phyloP scores from a whole-genome alignment of 2,888 invertebrate genomes.

The Galeopsomyia nigrocyanea region DNA sequence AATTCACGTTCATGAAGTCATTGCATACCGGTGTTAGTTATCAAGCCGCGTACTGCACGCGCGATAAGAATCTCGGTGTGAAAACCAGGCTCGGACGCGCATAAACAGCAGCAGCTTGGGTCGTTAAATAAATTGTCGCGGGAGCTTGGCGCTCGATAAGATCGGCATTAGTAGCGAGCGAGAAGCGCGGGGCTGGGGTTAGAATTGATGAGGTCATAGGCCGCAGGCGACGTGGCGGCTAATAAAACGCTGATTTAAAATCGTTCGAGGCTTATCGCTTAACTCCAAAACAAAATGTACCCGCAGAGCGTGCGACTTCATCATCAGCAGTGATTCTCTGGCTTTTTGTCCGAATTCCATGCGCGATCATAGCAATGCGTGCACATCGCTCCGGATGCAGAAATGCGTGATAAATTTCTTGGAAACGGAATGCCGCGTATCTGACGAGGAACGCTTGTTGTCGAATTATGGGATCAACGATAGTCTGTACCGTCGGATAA shows the following conservation, averaged over 20 bases:
- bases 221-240: constrained; percentile 1
- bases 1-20: too few relatives aligned
- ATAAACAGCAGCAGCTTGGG: too few relatives aligned
- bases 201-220: constrained; percentile 10
- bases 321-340: too few relatives aligned
- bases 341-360: too few relatives aligned
- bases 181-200: background rate
- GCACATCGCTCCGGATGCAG: background rate
- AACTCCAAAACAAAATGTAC: background rate
- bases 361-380: too few relatives aligned
- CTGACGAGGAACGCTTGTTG: too few relatives aligned
- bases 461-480: too few relatives aligned
- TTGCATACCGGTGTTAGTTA: too few relatives aligned
- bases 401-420: constrained; percentile 13
- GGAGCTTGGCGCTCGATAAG: constrained; percentile 10
- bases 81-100: background rate
- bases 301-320: constrained; percentile 4
- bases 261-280: background rate
- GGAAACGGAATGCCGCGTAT: background rate
- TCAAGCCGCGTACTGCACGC: too few relatives aligned
- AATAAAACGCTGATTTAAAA: constrained; percentile 31
- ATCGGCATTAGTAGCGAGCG: constrained; percentile 18
- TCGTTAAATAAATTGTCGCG: constrained; percentile 19
- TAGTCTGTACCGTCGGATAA: too few relatives aligned
- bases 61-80: constrained; percentile 13